These are phyloP conservation scores for Xyrauchen texanus DNA, from an alignment of 2,113 vertebrate genomes.

Conservation along the genomic window DNA sequence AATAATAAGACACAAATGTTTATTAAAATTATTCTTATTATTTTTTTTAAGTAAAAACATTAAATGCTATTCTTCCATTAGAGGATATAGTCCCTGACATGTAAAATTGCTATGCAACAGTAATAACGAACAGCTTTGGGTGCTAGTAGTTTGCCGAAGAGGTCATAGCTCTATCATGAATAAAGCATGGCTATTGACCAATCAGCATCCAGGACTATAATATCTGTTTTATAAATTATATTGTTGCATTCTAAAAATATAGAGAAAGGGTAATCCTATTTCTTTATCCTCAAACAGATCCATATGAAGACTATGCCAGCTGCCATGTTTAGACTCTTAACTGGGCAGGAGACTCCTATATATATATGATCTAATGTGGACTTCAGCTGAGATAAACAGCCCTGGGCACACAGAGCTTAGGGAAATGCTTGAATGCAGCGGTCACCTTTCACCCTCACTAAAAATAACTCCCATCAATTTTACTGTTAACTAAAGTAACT, in stretches of 20 bases:
- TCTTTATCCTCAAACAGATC: slow-evolving; percentile 76
- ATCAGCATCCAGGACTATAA: too few relatives aligned
- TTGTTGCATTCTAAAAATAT: not conserved
- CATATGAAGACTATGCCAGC: slow-evolving; percentile 99
- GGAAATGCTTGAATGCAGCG: slow-evolving; percentile 26
- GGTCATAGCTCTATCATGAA: too few relatives aligned
- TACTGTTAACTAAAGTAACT: slow-evolving; percentile 57
- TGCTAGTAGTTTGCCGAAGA: too few relatives aligned
- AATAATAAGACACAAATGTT: too few relatives aligned
- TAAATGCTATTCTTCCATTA: too few relatives aligned
- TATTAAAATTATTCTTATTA: too few relatives aligned
- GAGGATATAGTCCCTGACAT: too few relatives aligned
- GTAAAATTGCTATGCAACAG: too few relatives aligned
- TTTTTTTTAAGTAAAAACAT: too few relatives aligned
- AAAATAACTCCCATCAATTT: slow-evolving; percentile 49
- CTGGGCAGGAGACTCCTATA: slow-evolving; percentile 94
- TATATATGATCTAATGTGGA: slow-evolving; percentile 83
- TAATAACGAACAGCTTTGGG: too few relatives aligned
- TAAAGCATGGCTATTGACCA: too few relatives aligned
- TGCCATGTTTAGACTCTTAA: slow-evolving; percentile 98
- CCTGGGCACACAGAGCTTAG: slow-evolving; percentile 38
- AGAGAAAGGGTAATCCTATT: not conserved
- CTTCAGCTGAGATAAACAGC: slow-evolving; percentile 2
- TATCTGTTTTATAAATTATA: not conserved
- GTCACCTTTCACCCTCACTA: slow-evolving; percentile 51